Evolutionary conservation across 2,888 invertebrate species (phyloP).

Genomic region (Dichetophora obliterata): DNA sequence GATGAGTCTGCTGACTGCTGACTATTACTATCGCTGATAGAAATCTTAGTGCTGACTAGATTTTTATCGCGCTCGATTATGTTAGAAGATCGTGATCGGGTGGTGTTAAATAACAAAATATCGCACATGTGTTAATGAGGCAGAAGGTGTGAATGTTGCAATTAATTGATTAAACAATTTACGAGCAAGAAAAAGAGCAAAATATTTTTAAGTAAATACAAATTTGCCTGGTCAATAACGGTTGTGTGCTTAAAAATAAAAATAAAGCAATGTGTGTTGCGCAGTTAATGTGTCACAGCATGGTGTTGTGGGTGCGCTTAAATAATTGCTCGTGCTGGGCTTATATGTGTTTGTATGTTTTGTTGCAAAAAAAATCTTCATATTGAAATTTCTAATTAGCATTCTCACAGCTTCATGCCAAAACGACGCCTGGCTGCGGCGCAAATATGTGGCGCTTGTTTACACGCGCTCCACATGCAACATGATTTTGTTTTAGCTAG

Average conservation of each 20-base stretch:
- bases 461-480: slow-evolving; percentile 62
- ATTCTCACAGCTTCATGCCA: not conserved
- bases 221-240: not conserved
- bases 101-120: slow-evolving; percentile 44
- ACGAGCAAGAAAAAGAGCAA: not conserved
- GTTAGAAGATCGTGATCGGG: slow-evolving; percentile 40
- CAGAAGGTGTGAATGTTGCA: slow-evolving; percentile 22
- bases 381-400: slow-evolving; percentile 20
- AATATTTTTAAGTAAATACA: not conserved
- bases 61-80: slow-evolving; percentile 25
- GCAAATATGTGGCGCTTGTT: slow-evolving; percentile 51
- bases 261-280: not conserved
- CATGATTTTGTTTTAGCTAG: slow-evolving; percentile 48
- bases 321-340: not conserved
- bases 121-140: slow-evolving; percentile 44
- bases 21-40: slow-evolving; percentile 11
- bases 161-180: slow-evolving; percentile 11
- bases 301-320: not conserved
- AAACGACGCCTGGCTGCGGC: not conserved
- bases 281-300: not conserved
- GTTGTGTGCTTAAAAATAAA: not conserved
- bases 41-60: slow-evolving; percentile 15
- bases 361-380: not conserved
- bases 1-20: not conserved
- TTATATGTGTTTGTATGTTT: not conserved